These are phyloP conservation scores for Syngnathus scovelli DNA, from an alignment of 2,113 vertebrate genomes.

Conservation along the genomic window DNA sequence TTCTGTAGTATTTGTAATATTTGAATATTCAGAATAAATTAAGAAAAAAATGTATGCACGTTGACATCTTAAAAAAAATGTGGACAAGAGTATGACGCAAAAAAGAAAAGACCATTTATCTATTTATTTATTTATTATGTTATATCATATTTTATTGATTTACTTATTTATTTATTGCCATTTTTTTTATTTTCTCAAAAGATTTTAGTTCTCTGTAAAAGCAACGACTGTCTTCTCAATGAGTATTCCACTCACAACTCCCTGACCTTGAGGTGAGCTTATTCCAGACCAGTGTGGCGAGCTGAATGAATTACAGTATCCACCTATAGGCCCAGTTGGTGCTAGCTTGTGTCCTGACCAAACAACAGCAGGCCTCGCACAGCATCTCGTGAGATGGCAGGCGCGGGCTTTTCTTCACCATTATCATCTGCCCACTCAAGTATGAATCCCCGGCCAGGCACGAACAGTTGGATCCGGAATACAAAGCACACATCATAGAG, in stretches of 20 bases:
- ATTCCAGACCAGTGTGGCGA: slow-evolving; percentile 57
- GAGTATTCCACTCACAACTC: slow-evolving; percentile 73
- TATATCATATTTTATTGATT: too few relatives aligned
- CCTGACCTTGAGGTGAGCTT: slow-evolving; percentile 72
- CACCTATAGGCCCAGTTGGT: slow-evolving; percentile 45
- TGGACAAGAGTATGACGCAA: too few relatives aligned
- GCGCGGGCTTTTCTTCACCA: slow-evolving; percentile 33
- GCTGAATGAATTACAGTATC: slow-evolving; percentile 68
- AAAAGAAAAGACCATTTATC: too few relatives aligned
- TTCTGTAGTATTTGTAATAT: too few relatives aligned
- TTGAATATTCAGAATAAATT: too few relatives aligned
- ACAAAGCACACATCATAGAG: slow-evolving; percentile 17
- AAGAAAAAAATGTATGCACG: too few relatives aligned
- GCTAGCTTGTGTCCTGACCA: slow-evolving; percentile 46
- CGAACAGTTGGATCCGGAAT: slow-evolving; percentile 32
- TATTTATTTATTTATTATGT: too few relatives aligned
- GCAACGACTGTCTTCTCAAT: slow-evolving; percentile 53
- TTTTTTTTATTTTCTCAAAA: slow-evolving; percentile 27
- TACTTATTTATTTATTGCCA: neutral
- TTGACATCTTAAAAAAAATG: too few relatives aligned
- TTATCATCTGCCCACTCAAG: slow-evolving; percentile 22
- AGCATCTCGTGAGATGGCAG: slow-evolving; percentile 24
- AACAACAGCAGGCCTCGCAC: slow-evolving; percentile 38
- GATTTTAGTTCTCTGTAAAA: neutral
- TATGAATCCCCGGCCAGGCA: slow-evolving; percentile 30